Percentiles rank a stretch among this genome's conserved stretches.
phyloP scores from a whole-genome alignment of 2,797 vertebrate species.

The Pseudocheirus occidentalis region DNA sequence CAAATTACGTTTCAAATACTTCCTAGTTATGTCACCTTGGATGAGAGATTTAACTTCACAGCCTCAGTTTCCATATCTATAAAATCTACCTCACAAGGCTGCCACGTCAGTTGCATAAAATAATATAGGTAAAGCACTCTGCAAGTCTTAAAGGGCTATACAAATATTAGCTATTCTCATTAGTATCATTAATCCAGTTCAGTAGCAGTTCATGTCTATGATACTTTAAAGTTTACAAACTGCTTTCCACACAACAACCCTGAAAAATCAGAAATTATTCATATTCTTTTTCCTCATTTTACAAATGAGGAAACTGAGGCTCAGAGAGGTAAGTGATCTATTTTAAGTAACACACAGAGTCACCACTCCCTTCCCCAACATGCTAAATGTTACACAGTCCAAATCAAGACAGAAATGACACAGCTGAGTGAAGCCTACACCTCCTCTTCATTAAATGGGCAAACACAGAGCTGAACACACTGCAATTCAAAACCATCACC shows the following conservation, averaged over 20 bases:
- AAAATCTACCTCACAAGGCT: neutral
- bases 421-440: neutral
- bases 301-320: neutral
- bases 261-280: neutral
- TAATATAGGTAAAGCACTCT: neutral
- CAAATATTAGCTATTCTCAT: neutral
- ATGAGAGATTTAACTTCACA: neutral
- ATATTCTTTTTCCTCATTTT: neutral
- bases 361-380: neutral
- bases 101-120: neutral
- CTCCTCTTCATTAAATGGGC: neutral
- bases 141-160: neutral
- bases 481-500: neutral
- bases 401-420: conserved; percentile 34
- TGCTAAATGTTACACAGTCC: neutral
- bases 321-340: neutral
- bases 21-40: neutral
- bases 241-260: neutral
- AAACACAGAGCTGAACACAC: neutral
- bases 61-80: neutral
- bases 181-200: neutral
- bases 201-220: neutral
- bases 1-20: neutral
- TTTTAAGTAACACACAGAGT: neutral
- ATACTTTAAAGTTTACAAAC: neutral